phyloP scores from a whole-genome alignment of 2,113 vertebrate genomes.

The Silurus glanis region DNA sequence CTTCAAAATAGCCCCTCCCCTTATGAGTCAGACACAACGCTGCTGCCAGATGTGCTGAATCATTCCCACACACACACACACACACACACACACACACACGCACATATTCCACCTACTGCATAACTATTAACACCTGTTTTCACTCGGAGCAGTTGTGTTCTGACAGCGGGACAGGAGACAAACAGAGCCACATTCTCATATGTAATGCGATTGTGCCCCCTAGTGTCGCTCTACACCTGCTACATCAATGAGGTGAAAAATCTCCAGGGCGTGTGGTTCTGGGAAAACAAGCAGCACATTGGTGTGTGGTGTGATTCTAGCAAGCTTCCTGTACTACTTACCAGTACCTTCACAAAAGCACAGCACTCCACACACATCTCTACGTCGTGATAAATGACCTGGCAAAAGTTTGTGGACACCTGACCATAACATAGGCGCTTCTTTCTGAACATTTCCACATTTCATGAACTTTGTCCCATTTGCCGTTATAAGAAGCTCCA shows the following conservation, averaged over 20 bases:
- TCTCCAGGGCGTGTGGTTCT: too few relatives aligned
- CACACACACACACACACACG: neutral
- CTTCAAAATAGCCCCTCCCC: neutral
- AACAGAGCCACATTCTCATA: neutral
- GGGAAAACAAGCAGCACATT: neutral
- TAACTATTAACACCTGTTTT: constrained; percentile 13
- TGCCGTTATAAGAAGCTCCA: too few relatives aligned
- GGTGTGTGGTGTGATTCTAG: too few relatives aligned
- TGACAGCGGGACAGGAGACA: too few relatives aligned
- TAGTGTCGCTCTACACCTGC: constrained; percentile 31
- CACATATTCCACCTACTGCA: neutral
- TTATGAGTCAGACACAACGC: constrained; percentile 18
- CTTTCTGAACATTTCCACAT: too few relatives aligned
- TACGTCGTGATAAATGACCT: too few relatives aligned
- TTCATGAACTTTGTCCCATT: too few relatives aligned
- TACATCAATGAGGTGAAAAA: neutral
- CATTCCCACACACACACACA: constrained; percentile 3
- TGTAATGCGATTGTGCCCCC: constrained; percentile 37
- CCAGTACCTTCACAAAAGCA: too few relatives aligned
- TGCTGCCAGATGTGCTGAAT: constrained; percentile 37
- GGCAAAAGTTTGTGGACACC: too few relatives aligned
- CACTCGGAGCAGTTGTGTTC: neutral
- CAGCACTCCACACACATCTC: too few relatives aligned
- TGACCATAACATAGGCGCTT: too few relatives aligned
- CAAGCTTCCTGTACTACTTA: too few relatives aligned